These are phyloP conservation scores for Pharmacophagus antenor DNA, from an alignment of 2,888 invertebrate species.

Conservation along the genomic window DNA sequence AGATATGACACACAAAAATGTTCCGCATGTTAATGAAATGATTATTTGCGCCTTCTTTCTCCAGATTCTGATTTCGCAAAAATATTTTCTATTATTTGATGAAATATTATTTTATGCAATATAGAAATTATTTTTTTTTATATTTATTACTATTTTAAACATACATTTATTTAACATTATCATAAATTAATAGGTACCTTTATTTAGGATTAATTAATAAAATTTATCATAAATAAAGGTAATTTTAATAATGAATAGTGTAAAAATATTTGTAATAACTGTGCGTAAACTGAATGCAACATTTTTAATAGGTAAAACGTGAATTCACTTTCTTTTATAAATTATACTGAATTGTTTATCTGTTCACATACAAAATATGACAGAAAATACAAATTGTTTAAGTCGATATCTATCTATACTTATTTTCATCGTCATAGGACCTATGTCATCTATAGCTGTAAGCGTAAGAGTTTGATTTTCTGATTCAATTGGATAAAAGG, in stretches of 20 bases:
- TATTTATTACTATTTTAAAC: too few relatives aligned
- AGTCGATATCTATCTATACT: slow-evolving; percentile 1
- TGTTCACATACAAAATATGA: neutral
- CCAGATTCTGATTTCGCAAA: too few relatives aligned
- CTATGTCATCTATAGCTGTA: slow-evolving; percentile 24
- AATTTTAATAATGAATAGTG: neutral
- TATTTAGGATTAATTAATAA: too few relatives aligned
- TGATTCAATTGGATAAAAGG: slow-evolving; percentile 19
- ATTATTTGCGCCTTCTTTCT: too few relatives aligned
- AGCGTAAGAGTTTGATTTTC: slow-evolving; percentile 10
- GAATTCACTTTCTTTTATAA: neutral
- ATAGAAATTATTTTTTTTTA: too few relatives aligned
- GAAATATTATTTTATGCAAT: too few relatives aligned
- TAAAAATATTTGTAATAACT: neutral
- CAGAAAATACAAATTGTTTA: neutral
- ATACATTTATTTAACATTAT: too few relatives aligned
- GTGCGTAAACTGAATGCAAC: neutral
- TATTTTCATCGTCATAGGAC: slow-evolving; percentile 8
- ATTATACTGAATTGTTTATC: neutral
- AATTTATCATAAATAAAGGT: too few relatives aligned
- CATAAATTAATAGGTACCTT: too few relatives aligned
- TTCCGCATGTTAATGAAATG: too few relatives aligned
- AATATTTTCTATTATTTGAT: too few relatives aligned
- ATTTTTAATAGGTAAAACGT: neutral
- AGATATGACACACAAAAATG: neutral